Evolutionary conservation across 2,888 invertebrate genomes (phyloP).

Genomic region (Eupithecia tripunctaria): DNA sequence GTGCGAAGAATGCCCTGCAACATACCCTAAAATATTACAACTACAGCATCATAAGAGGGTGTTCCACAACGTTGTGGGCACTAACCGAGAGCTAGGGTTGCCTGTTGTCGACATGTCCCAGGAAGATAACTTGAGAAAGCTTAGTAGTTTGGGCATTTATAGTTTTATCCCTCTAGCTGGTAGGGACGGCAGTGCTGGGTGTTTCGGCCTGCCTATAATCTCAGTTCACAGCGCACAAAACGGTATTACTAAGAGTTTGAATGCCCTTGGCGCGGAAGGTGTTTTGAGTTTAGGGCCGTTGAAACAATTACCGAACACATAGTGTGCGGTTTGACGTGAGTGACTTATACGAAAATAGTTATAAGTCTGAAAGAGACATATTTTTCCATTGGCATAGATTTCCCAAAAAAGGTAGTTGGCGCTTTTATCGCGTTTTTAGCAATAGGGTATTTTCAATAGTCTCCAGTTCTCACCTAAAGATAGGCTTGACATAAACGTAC

Average conservation of each 20-base stretch:
- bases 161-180: constrained; percentile 90
- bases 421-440: background rate
- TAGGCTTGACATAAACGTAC: background rate
- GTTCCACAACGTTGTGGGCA: constrained; percentile 76
- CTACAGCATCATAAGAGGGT: constrained; percentile 85
- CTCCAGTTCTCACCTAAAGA: background rate
- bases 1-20: constrained; percentile 89
- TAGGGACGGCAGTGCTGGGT: constrained; percentile 85
- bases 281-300: constrained; percentile 89
- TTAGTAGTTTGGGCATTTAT: constrained; percentile 88
- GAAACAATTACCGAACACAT: constrained; percentile 82
- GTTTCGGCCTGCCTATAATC: constrained; percentile 89
- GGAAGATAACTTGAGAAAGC: constrained; percentile 86
- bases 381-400: constrained; percentile 6
- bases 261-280: constrained; percentile 88
- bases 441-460: background rate
- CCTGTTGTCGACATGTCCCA: constrained; percentile 90
- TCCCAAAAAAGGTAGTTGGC: background rate
- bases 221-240: constrained; percentile 87
- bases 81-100: constrained; percentile 86
- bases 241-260: constrained; percentile 83
- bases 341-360: constrained; percentile 9
- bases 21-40: constrained; percentile 88
- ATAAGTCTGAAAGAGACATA: constrained; percentile 26
- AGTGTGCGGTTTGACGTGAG: too few species aligned